These are phyloP conservation scores for Henricia sp. DNA, from an alignment of 53 echinoderm and acorn worm species.

Conservation along the genomic window DNA sequence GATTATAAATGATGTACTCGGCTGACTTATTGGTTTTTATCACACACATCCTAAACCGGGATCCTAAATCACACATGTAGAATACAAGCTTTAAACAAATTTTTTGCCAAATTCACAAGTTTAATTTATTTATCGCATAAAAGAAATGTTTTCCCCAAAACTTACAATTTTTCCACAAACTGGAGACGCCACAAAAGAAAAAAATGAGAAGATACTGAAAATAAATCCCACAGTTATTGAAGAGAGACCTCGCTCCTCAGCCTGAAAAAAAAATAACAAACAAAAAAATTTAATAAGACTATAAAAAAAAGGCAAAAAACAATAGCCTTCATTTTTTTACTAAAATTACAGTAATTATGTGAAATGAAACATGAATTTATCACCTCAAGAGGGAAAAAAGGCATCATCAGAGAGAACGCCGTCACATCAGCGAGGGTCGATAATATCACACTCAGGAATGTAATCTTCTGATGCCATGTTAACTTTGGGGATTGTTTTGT, in stretches of 20 bases:
- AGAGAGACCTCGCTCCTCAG: conserved; percentile 58
- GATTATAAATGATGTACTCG: too few species aligned
- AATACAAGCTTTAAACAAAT: too few species aligned
- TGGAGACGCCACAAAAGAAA: conserved; percentile 70
- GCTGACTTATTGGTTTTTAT: too few species aligned
- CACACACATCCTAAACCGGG: too few species aligned
- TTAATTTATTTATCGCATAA: too few species aligned
- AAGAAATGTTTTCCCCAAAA: too few species aligned
- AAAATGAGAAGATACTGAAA: conserved; percentile 75
- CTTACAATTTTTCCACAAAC: conserved; percentile 87
- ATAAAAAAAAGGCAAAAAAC: not conserved
- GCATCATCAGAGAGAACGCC: conserved; percentile 73
- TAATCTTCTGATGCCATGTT: conserved; percentile 55
- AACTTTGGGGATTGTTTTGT: not conserved
- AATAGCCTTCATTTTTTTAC: too few species aligned
- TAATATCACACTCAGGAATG: conserved; percentile 34
- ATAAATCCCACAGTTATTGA: conserved; percentile 70
- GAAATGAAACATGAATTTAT: too few species aligned
- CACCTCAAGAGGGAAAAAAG: conserved; percentile 85
- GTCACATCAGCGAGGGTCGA: conserved; percentile 53
- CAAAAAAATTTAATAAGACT: not conserved
- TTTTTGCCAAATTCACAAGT: too few species aligned
- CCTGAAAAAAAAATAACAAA: conserved; percentile 55
- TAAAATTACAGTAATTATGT: too few species aligned
- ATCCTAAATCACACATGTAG: too few species aligned